Evolutionary conservation across 2,113 vertebrate species (phyloP).

Genomic region (Menura novaehollandiae): DNA sequence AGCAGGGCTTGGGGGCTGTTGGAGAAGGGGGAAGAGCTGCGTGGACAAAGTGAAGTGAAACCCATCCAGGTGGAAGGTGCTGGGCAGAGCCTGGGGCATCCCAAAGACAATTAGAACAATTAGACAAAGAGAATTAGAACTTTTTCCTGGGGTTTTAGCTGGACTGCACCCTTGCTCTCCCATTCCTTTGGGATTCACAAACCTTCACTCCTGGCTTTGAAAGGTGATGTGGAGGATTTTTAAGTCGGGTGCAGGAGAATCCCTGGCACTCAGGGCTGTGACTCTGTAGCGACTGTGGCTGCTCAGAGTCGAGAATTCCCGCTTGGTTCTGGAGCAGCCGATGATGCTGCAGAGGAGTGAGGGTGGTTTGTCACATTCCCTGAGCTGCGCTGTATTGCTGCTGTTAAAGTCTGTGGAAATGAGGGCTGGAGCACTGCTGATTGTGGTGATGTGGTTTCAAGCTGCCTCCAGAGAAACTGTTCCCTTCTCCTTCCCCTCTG

Average conservation of each 20-base stretch:
- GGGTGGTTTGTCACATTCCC: neutral
- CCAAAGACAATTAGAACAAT: no score
- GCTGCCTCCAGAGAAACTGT: neutral
- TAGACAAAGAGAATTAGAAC: no score
- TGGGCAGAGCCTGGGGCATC: neutral
- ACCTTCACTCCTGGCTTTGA: neutral
- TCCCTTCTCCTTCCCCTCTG: fast-evolving
- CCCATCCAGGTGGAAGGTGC: neutral
- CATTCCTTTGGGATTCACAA: neutral
- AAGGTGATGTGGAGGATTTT: fast-evolving
- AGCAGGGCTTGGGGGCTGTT: neutral
- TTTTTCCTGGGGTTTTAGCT: neutral
- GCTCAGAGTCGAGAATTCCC: neutral
- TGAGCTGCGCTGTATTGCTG: neutral
- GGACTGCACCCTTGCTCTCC: fast-evolving
- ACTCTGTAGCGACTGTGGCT: neutral
- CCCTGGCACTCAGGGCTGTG: neutral
- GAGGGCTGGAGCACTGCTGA: neutral
- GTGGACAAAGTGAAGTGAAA: fast-evolving
- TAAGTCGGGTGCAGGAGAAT: neutral
- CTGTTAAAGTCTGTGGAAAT: neutral
- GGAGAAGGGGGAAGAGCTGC: neutral
- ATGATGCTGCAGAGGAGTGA: fast-evolving
- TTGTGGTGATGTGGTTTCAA: neutral
- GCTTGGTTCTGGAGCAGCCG: fast-evolving